A percentile compares a stretch with the other conserved stretches of the same genome.
phyloP scores from a whole-genome alignment of 92 coral and sea anemone species.

The Zoanthus solanderi region DNA sequence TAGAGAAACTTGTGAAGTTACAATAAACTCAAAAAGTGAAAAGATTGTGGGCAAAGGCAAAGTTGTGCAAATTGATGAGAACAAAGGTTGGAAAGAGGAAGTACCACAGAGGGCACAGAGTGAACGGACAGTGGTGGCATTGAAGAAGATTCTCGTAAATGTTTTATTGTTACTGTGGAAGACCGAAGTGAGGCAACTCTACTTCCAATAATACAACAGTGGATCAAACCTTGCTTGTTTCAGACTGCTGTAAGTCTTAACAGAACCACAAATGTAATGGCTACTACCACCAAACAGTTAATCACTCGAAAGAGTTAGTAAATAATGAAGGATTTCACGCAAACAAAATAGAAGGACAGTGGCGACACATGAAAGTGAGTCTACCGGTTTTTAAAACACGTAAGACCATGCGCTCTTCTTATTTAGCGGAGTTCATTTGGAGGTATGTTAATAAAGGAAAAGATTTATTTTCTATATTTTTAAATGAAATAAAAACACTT shows the following conservation, averaged over 20 bases:
- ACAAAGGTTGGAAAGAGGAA: no score
- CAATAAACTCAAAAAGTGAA: no score
- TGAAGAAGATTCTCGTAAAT: no score
- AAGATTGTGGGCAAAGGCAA: no score
- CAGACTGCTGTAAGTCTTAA: neutral
- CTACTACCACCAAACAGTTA: constrained; percentile 62
- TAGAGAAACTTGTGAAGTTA: no score
- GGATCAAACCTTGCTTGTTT: no score
- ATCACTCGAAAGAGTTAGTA: constrained; percentile 67
- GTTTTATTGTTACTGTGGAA: no score
- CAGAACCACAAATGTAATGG: constrained; percentile 63
- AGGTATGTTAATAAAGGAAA: constrained; percentile 55
- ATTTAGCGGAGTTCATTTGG: constrained; percentile 65
- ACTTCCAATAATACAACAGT: no score
- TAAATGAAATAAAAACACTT: constrained; percentile 59
- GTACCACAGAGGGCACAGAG: no score
- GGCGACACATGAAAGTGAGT: constrained; percentile 70
- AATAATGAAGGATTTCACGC: constrained; percentile 58
- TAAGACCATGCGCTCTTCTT: constrained; percentile 55
- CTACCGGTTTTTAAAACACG: constrained; percentile 54
- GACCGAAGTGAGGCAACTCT: no score
- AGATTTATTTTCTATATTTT: constrained; percentile 50
- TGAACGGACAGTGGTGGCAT: no score
- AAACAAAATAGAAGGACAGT: constrained; percentile 73
- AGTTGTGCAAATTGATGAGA: no score